Evolutionary conservation across 2,113 vertebrate genomes (phyloP), one percentile per base, ranked within the genome.

Genomic region (Meriones unguiculatus): DNA sequence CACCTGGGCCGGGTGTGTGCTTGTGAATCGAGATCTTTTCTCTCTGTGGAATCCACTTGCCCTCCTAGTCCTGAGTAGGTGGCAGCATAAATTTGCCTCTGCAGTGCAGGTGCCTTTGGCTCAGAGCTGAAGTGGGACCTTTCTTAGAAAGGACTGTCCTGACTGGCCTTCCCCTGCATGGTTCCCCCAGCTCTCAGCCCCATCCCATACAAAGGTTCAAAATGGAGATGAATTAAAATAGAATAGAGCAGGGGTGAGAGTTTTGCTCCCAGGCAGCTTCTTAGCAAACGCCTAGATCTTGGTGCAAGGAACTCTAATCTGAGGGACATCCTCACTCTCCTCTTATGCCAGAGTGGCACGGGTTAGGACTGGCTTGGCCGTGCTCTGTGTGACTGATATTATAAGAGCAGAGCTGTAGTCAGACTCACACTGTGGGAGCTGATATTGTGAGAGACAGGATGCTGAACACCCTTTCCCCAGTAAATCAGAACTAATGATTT

Each of bases 1-100:
- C 17, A 77, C 25, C n/a, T 0, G 82, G 57, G 22, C 11, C n/a
- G 22, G 76, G 5, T 9, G 0, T 17, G 0, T 14, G 0, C 57
- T 1, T 20, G 2, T 11, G 46, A 67, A 30, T 12, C 69, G 17
- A 3, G 9, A 32, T 52, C 65, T 94, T 85, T 18, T 88, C 6
- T 59, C 35, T 76, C 28, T n/a, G 5, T 35, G 30, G 84, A 65
- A 20, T 80, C 65, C 28, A 57, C 46, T 46, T 75, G 50, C 2
- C 11, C 59, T 86, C 70, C 92, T 82, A 77, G 7, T 46, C 70
- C 8, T 81, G 6, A 22, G 7, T 14, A 82, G 35, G 82, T 1
- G 28, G 77, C 14, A 70, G 24, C 32, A 46, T 46, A 50, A 75
- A 5, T 28, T 2, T 28, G 32, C 7, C 10, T 84, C 69, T 75